These are phyloP conservation scores for Heliconius charithonia DNA, from an alignment of 2,888 invertebrate genomes.

Conservation along the genomic window DNA sequence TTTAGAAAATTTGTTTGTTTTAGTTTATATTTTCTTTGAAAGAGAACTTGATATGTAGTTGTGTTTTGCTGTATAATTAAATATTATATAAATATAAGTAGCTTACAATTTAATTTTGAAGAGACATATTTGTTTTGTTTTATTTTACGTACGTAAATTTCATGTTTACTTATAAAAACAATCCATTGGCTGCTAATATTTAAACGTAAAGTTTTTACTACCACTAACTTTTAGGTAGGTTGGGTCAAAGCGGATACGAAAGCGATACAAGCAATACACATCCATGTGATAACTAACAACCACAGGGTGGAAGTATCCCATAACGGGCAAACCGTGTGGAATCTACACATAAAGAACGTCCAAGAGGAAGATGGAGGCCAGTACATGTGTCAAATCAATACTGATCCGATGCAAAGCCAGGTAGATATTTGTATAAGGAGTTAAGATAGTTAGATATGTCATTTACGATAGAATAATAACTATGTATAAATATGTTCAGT, in stretches of 20 bases:
- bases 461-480: too few species aligned
- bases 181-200: not conserved
- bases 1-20: not conserved
- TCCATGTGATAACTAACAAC: slow-evolving; percentile 96
- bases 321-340: slow-evolving; percentile 94
- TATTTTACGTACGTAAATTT: not conserved
- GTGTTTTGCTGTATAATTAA: too few species aligned
- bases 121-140: too few species aligned
- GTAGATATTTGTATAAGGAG: slow-evolving; percentile 86
- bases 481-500: too few species aligned
- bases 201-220: slow-evolving; percentile 8
- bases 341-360: slow-evolving; percentile 93
- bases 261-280: slow-evolving; percentile 96
- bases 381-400: slow-evolving; percentile 98
- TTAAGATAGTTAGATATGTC: not conserved
- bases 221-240: slow-evolving; percentile 86
- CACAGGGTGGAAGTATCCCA: slow-evolving; percentile 93
- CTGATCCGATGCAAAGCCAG: slow-evolving; percentile 97
- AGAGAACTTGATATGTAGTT: not conserved
- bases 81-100: too few species aligned
- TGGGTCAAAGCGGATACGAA: slow-evolving; percentile 97
- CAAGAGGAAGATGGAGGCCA: slow-evolving; percentile 94
- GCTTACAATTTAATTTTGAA: too few species aligned
- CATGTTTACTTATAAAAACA: not conserved
- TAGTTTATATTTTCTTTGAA: not conserved